Conservation (phyloP, 2,113 vertebrate species). For the Ceyx melanurus region DNA sequence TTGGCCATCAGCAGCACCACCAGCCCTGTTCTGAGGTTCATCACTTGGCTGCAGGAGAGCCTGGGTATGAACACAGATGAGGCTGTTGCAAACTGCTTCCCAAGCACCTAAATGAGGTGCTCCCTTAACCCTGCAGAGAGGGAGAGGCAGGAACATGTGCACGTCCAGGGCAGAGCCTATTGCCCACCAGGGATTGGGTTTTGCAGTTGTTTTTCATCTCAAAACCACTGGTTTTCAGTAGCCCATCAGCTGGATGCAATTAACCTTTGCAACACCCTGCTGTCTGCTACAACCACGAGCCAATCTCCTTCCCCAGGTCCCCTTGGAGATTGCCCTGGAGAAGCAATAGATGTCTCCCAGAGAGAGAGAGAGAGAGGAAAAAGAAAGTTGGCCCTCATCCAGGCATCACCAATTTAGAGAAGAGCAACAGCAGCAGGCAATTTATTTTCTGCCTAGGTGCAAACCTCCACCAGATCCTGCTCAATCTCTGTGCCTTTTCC, state of each 20-base stretch:
- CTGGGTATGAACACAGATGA: fast-evolving
- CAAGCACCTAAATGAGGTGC: background rate
- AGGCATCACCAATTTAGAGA: background rate
- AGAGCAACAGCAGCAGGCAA: background rate
- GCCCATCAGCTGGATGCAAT: background rate
- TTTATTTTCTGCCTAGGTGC: slow-evolving; percentile 12
- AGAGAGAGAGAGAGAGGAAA: background rate
- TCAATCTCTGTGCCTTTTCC: background rate
- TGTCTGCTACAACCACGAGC: background rate
- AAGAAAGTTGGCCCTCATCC: background rate
- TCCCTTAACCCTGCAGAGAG: background rate
- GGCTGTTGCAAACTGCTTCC: background rate
- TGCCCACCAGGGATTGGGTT: background rate
- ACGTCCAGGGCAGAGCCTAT: background rate
- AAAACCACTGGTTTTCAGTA: background rate
- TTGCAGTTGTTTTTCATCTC: background rate
- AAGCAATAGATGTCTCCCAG: background rate
- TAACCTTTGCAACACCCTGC: slow-evolving; percentile 34
- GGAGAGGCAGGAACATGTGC: fast-evolving
- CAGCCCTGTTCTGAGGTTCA: fast-evolving
- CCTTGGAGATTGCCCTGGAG: background rate
- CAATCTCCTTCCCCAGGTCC: background rate
- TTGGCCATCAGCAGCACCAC: background rate
- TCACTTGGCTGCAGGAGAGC: background rate
- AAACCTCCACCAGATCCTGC: background rate